A percentile compares a stretch with the other conserved stretches of the same genome.
Conservation (phyloP, 2,113 vertebrate species). For the Poeciliopsis retropinna region DNA sequence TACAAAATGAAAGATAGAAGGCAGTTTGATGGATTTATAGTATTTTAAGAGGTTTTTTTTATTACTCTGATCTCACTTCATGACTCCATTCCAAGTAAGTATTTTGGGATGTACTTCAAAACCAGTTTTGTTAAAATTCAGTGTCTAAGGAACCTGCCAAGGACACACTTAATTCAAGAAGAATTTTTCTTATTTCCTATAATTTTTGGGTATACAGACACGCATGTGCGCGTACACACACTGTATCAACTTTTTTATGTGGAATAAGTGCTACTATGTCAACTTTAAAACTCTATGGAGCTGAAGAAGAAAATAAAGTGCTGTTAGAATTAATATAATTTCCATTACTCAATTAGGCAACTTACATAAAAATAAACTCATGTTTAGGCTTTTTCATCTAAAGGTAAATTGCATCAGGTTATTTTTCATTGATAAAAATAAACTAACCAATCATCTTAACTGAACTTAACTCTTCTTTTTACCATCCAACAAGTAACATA, state of each 20-base stretch:
- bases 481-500: background rate
- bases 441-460: background rate
- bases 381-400: background rate
- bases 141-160: background rate
- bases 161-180: background rate
- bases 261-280: slow-evolving; percentile 13
- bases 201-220: slow-evolving; percentile 1
- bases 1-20: slow-evolving; percentile 16
- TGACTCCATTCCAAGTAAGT: background rate
- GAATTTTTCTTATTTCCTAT: slow-evolving; percentile 22
- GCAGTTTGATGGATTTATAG: slow-evolving; percentile 3
- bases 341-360: slow-evolving; percentile 40
- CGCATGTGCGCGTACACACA: background rate
- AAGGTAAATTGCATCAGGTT: background rate
- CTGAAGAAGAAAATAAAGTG: slow-evolving; percentile 66
- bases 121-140: background rate
- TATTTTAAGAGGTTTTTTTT: background rate
- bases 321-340: slow-evolving; percentile 44
- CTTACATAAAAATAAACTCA: background rate
- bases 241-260: background rate
- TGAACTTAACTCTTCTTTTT: background rate
- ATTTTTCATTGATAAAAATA: background rate
- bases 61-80: background rate
- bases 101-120: background rate
- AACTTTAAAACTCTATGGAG: slow-evolving; percentile 15